Conservation (phyloP, 2,113 vertebrate genomes). For the Burhinus oedicnemus region DNA sequence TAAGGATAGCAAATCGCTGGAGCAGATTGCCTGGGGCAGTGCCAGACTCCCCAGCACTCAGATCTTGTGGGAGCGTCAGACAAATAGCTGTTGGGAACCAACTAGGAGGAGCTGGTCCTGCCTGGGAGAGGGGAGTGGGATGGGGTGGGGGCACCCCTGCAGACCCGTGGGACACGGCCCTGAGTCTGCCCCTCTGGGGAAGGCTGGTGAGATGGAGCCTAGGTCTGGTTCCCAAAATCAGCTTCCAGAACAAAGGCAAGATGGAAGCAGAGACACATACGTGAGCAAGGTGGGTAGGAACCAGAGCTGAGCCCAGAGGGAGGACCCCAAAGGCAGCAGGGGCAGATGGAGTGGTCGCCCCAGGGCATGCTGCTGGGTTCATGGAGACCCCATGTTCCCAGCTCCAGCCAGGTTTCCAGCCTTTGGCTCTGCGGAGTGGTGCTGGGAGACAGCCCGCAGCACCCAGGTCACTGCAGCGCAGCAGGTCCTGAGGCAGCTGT, state of each 20-base stretch:
- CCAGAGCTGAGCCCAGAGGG: not conserved
- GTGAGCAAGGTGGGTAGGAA: not conserved
- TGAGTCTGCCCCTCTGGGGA: accelerated
- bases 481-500: not conserved
- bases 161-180: not conserved
- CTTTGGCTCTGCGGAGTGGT: not conserved
- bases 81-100: not conserved
- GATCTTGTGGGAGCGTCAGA: not conserved
- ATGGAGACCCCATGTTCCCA: accelerated
- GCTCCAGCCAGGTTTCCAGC: not conserved
- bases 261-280: not conserved
- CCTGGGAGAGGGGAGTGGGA: not conserved
- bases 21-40: constrained; percentile 50
- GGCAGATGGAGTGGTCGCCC: accelerated
- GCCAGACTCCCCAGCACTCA: constrained; percentile 16
- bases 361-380: not conserved
- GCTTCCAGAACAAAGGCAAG: not conserved
- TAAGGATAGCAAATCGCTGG: constrained; percentile 30
- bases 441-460: not conserved
- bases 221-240: not conserved
- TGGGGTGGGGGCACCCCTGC: not conserved
- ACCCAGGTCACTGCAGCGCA: not conserved
- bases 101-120: not conserved
- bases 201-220: not conserved
- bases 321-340: not conserved